Base-by-base conservation (phyloP, 2,888 invertebrate genomes). In the Microctonus aethiopoides region DNA sequence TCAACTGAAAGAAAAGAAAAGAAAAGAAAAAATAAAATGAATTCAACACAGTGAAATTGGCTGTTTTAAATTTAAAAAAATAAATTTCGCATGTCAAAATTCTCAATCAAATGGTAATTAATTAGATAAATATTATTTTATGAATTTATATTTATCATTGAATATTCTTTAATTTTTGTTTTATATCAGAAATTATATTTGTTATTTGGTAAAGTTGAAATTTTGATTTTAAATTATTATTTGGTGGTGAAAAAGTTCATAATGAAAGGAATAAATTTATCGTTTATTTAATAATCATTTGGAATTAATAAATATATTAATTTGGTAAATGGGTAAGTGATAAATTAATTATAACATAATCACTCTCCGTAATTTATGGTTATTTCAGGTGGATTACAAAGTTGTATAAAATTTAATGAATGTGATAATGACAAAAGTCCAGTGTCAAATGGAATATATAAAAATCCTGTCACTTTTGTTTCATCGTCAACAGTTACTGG, bases 241-340 rank as follows among this genome's bases (percentile, higher is more conserved):
- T n/a, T n/a, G n/a, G n/a, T n/a, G n/a, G n/a, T n/a, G n/a, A n/a
- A n/a, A n/a, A n/a, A n/a, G n/a, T n/a, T 5, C 7, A 46, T 7
- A 9, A 46, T 46, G 46, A 16, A 3, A 46, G n/a, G 66, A 29
- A 69, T 63, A 61, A 62, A 61, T 68, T 64, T 34, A 24, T 54
- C 29, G 54, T 59, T 59, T 26, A 64, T 63, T 32, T n/a, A n/a
- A n/a, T n/a, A n/a, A n/a, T n/a, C n/a, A n/a, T n/a, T n/a, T n/a
- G n/a, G n/a, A n/a, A n/a, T n/a, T n/a, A n/a, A n/a, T n/a, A n/a
- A n/a, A n/a, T n/a, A n/a, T n/a, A n/a, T 51, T 26, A 71, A 76
- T 85, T 82, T 87, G 86, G 84, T 88, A 71, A 90, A 87, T 90
- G 88, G 85, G 90, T 89, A 89, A 83, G 87, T 86, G 13, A 29